phyloP scores from a whole-genome alignment of 2,888 invertebrate genomes.

The Phaonia tiefii region DNA sequence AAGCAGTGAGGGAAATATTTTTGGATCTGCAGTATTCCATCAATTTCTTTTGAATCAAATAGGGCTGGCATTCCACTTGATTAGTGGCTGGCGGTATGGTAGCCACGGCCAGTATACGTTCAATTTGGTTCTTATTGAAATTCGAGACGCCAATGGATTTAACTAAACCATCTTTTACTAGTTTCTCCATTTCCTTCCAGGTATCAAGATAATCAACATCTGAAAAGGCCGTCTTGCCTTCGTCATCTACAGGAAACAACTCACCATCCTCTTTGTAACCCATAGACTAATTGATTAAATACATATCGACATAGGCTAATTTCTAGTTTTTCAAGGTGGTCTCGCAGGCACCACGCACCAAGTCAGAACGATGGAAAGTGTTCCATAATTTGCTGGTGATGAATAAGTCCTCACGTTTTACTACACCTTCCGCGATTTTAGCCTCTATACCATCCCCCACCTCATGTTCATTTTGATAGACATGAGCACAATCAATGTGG shows the following conservation, averaged over 20 bases:
- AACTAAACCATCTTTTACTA: conserved; percentile 85
- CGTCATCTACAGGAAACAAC: conserved; percentile 83
- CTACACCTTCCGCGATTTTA: conserved; percentile 85
- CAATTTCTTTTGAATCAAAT: conserved; percentile 86
- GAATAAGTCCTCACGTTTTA: conserved; percentile 87
- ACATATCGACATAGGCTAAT: conserved; percentile 91
- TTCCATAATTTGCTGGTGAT: conserved; percentile 93
- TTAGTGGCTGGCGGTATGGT: conserved; percentile 85
- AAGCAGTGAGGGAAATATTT: conserved; percentile 88
- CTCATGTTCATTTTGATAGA: conserved; percentile 89
- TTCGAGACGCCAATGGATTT: conserved; percentile 88
- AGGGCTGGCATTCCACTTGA: conserved; percentile 90
- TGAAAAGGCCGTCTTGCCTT: conserved; percentile 84
- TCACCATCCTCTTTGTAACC: conserved; percentile 89
- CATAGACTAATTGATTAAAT: conserved; percentile 95
- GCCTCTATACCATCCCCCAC: conserved; percentile 86
- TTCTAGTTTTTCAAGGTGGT: conserved; percentile 87
- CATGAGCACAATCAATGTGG: conserved; percentile 87
- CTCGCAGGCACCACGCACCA: conserved; percentile 87
- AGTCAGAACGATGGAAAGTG: conserved; percentile 89
- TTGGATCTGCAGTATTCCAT: conserved; percentile 86
- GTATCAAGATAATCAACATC: conserved; percentile 88
- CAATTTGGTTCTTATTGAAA: conserved; percentile 88
- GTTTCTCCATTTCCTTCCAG: conserved; percentile 88
- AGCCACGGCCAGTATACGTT: conserved; percentile 84